Percentiles rank a stretch among this genome's conserved stretches.
Conservation (phyloP, 2,888 invertebrate species). For the Machimus atricapillus region DNA sequence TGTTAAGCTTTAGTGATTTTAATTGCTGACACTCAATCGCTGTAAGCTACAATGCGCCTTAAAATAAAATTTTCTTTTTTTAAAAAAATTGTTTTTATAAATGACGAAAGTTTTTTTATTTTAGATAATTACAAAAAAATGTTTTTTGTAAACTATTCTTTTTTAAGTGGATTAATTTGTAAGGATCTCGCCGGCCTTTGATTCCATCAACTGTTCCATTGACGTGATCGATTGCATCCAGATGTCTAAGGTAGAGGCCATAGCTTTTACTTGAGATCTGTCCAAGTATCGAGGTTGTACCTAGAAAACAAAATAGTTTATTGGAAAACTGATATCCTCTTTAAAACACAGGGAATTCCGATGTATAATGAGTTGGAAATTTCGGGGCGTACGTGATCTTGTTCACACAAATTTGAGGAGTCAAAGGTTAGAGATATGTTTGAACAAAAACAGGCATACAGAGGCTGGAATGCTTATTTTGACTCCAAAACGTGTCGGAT, state of each 20-base stretch:
- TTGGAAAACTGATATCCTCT: neutral
- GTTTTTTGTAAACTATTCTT: neutral
- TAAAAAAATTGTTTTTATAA: neutral
- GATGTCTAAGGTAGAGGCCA: conserved; percentile 60
- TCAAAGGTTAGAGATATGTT: neutral
- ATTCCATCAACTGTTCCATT: conserved; percentile 62
- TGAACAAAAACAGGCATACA: neutral
- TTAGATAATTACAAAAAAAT: conserved; percentile 2
- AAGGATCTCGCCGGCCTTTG: conserved; percentile 61
- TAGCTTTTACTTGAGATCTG: conserved; percentile 60
- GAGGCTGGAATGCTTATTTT: neutral
- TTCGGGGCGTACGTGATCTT: neutral
- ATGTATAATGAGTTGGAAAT: neutral
- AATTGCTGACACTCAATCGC: neutral
- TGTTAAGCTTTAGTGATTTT: neutral
- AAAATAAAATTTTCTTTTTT: conserved; percentile 7
- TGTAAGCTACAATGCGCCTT: conserved; percentile 2
- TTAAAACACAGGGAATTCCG: neutral
- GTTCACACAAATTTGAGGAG: neutral
- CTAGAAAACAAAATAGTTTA: conserved; percentile 44
- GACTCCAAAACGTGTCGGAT: neutral
- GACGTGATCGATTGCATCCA: conserved; percentile 62
- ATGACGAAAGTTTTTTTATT: conserved; percentile 4
- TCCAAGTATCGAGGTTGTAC: conserved; percentile 79
- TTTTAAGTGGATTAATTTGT: conserved; percentile 55